phyloP scores from a whole-genome alignment of 2,797 vertebrate species.

The Sciurus vulgaris region DNA sequence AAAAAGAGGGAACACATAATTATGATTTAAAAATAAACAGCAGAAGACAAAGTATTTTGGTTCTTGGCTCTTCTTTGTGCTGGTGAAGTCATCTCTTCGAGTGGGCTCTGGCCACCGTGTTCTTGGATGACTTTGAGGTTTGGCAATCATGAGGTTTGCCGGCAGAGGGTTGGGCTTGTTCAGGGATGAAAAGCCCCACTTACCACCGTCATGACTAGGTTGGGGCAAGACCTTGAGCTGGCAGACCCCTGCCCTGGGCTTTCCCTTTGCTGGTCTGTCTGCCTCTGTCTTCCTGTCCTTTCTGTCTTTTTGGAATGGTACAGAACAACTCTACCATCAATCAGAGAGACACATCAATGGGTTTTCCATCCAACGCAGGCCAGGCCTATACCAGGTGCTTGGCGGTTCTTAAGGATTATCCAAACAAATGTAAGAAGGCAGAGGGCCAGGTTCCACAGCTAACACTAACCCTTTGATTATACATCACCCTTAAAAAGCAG shows the following conservation, averaged over 20 bases:
- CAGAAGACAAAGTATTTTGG: conserved; percentile 89
- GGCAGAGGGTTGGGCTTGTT: conserved; percentile 80
- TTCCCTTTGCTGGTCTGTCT: not conserved
- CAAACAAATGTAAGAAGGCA: not conserved
- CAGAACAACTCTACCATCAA: not conserved
- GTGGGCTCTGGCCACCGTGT: conserved; percentile 85
- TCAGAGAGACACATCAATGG: not conserved
- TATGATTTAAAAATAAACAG: conserved; percentile 91
- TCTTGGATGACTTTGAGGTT: conserved; percentile 87
- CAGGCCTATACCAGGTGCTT: not conserved
- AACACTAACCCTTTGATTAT: not conserved
- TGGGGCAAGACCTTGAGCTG: conserved; percentile 28
- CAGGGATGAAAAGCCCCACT: conserved; percentile 56
- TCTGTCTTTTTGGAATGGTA: not conserved
- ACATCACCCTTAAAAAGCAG: not conserved
- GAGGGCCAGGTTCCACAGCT: not conserved
- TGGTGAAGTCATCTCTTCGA: conserved; percentile 89
- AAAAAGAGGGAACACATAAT: conserved; percentile 89
- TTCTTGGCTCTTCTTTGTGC: conserved; percentile 87
- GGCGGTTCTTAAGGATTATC: not conserved
- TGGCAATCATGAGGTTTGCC: conserved; percentile 82
- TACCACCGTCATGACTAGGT: not conserved
- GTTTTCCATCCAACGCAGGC: not conserved
- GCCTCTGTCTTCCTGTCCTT: conserved; percentile 34
- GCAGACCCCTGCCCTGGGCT: not conserved